Evolutionary conservation across 1,140 invertebrate genomes (phyloP).

Genomic region (Scaptomyza hsui): DNA sequence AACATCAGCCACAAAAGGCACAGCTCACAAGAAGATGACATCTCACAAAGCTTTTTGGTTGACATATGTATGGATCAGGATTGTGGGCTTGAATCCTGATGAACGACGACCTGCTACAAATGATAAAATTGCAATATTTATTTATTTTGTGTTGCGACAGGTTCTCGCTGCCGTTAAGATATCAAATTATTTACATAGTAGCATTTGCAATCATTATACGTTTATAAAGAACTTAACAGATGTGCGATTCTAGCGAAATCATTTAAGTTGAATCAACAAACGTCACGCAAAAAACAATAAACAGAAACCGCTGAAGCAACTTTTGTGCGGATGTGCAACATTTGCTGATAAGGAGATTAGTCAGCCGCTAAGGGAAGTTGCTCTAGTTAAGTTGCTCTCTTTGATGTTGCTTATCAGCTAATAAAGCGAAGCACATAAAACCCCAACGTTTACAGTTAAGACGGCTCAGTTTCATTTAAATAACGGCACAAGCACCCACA

Average conservation of each 20-base stretch:
- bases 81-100: not conserved
- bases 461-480: conserved; percentile 41
- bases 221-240: no score
- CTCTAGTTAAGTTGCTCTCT: conserved; percentile 8
- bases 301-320: not conserved
- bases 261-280: conserved; percentile 36
- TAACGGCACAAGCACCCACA: conserved; percentile 10
- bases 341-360: conserved; percentile 51
- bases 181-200: not conserved
- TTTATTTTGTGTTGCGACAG: no score
- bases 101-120: not conserved
- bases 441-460: conserved; percentile 1
- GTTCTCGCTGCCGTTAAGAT: no score
- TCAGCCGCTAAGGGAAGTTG: conserved; percentile 37
- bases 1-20: conserved; percentile 52
- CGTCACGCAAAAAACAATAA: not conserved
- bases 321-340: not conserved
- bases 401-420: conserved; percentile 55
- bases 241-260: conserved; percentile 7
- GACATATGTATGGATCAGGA: not conserved
- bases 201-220: not conserved
- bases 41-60: not conserved
- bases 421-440: conserved; percentile 51
- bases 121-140: not conserved
- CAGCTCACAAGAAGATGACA: conserved; percentile 8